Base-by-base conservation (phyloP, 2,113 vertebrate genomes). In the Burhinus bistriatus region DNA sequence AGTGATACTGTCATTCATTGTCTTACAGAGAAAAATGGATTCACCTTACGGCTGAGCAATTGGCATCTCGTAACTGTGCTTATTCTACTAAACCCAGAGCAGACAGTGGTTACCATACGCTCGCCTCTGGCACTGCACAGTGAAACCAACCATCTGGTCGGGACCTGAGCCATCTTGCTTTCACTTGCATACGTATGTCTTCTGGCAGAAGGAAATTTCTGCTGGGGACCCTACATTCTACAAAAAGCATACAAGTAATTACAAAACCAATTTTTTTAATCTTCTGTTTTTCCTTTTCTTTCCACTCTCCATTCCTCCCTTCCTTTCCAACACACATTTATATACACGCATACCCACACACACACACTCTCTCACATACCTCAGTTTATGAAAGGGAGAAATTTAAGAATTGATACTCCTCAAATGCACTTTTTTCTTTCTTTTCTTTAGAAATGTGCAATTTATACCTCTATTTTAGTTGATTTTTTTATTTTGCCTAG, bases 31-130 rank as follows among this genome's bases (percentile, higher is more conserved):
- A n/a, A 71, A 70, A 45, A 61, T 9, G 11, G 32, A 79, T 71
- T 71, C 19, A 26, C 5, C 25, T 17, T 26, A 32, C 45, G 40
- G n/a, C 69, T 68, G 29, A 90, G 52, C 25, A 90, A 69, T 0
- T 26, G 51, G 52, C 22, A 7, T 80, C n/a, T 44, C 3, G 0
- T 25, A 70, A 58, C 59, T 34, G 4, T 9, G 36, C 36, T 65
- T 30, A 38, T 23, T 38, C 34, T 34, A 15, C 45, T 73, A 34
- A 64, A 17, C 68, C 59, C 0, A 0, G 40, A 78, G 64, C 76
- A 80, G 66, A 36, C 40, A 54, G 42, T 2, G 27, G 6, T 70
- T 49, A 88, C 45, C 0, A 0, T 6, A 72, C 0, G 0, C 68
- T 70, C 21, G 3, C 27, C 72, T 65, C 58, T 27, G 49, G n/a